These are phyloP conservation scores for Drosophila longiperda DNA, from an alignment of 2,888 invertebrate species.

Conservation along the genomic window DNA sequence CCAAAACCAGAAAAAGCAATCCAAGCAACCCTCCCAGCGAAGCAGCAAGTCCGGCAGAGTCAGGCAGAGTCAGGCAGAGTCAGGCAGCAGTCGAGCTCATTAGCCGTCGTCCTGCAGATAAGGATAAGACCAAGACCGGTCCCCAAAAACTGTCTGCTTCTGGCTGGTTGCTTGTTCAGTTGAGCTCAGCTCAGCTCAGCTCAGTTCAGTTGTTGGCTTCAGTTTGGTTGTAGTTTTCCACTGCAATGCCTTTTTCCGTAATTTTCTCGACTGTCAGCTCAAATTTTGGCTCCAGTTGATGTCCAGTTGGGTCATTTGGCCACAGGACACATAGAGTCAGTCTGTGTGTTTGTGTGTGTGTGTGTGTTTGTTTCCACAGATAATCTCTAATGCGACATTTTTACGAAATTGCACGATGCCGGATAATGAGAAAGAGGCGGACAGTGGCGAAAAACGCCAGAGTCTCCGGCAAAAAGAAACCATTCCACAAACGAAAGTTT, in stretches of 20 bases:
- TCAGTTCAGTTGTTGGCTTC: constrained; percentile 21
- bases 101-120: constrained; percentile 71
- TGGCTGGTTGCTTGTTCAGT: constrained; percentile 24
- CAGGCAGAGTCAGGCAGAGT: constrained; percentile 17
- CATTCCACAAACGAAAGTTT: constrained; percentile 50
- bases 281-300: constrained; percentile 72
- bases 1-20: not conserved
- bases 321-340: constrained; percentile 11
- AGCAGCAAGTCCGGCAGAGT: constrained; percentile 34
- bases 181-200: constrained; percentile 3
- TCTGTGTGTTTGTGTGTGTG: constrained; percentile 7
- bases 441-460: constrained; percentile 16
- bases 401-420: constrained; percentile 81
- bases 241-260: constrained; percentile 78
- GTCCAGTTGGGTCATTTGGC: constrained; percentile 58
- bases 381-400: constrained; percentile 83
- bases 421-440: constrained; percentile 79
- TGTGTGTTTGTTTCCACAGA: constrained; percentile 81
- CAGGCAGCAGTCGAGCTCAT: constrained; percentile 59
- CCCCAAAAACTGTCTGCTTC: constrained; percentile 39
- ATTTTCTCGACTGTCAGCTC: constrained; percentile 79
- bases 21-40: constrained; percentile 41
- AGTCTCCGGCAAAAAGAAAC: constrained; percentile 7
- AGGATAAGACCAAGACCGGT: constrained; percentile 59
- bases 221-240: constrained; percentile 66